These are phyloP conservation scores for Siderastrea radians DNA, from an alignment of 92 coral and sea anemone genomes.

Conservation along the genomic window DNA sequence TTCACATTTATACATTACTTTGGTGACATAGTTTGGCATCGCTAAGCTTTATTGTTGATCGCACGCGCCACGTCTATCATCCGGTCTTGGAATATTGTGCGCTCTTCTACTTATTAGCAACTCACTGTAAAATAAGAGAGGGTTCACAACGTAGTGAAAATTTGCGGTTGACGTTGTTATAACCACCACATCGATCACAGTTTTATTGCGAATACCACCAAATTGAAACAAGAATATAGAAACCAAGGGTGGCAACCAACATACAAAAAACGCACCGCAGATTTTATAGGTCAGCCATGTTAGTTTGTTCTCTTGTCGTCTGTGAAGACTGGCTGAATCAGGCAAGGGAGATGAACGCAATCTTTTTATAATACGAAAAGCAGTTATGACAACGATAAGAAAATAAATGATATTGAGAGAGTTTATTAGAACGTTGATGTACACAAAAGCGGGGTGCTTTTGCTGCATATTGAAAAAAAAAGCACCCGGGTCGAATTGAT, in stretches of 20 bases:
- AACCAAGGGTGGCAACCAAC: background rate
- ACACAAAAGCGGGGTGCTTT: no score
- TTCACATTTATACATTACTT: no score
- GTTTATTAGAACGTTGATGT: background rate
- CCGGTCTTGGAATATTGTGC: no score
- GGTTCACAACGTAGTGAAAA: background rate
- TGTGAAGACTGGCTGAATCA: background rate
- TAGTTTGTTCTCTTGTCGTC: slow-evolving; percentile 2
- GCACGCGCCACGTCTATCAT: no score
- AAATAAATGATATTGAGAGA: background rate
- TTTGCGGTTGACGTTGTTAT: no score
- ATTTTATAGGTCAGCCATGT: slow-evolving; percentile 1
- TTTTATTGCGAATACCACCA: background rate
- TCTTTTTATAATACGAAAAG: background rate
- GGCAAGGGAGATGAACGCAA: background rate
- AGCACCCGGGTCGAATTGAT: background rate
- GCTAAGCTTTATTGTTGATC: no score
- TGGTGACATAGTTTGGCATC: no score
- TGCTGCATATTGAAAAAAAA: background rate
- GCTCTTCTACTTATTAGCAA: no score
- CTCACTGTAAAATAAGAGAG: background rate
- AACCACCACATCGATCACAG: no score
- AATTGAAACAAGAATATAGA: no score
- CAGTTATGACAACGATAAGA: background rate
- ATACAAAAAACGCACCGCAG: background rate